These are phyloP conservation scores for Mesorhabditis sp. DNA, from an alignment of 2,888 invertebrate genomes.

Conservation along the genomic window DNA sequence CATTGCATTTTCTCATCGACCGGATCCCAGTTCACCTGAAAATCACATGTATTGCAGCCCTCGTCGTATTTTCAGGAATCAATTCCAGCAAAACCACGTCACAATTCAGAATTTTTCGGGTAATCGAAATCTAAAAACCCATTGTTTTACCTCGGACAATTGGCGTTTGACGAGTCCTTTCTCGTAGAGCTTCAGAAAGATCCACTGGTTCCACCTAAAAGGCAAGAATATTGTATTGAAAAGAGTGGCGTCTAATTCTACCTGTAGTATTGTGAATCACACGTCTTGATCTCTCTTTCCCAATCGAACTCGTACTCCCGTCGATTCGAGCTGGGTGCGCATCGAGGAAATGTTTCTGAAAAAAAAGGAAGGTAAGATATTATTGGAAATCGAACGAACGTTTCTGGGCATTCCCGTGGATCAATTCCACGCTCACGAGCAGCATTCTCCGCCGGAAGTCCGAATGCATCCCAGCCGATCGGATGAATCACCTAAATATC, in stretches of 20 bases:
- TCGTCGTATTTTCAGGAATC: no score
- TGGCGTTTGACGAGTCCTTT: conserved; percentile 74
- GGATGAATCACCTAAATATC: conserved; percentile 75
- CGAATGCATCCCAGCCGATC: conserved; percentile 99
- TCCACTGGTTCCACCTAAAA: conserved; percentile 80
- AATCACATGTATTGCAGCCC: no score
- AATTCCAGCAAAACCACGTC: no score
- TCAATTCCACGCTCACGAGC: conserved; percentile 79
- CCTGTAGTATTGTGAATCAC: conserved; percentile 78
- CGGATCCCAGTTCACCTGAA: conserved; percentile 85
- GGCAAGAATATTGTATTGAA: neutral
- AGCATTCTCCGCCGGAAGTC: conserved; percentile 97
- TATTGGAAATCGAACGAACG: conserved; percentile 50
- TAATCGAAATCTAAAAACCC: no score
- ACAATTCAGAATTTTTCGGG: no score
- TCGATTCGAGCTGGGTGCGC: conserved; percentile 73
- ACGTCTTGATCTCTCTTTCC: conserved; percentile 67
- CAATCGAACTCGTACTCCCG: conserved; percentile 89
- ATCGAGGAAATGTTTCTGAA: conserved; percentile 74
- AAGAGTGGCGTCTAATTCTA: neutral
- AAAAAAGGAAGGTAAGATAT: conserved; percentile 6
- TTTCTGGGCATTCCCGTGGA: conserved; percentile 81
- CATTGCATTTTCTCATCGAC: conserved; percentile 92
- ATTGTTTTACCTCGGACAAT: conserved; percentile 67
- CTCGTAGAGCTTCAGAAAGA: conserved; percentile 83